These are phyloP conservation scores for Equus quagga DNA, from an alignment of 2,113 vertebrate genomes.

Conservation along the genomic window DNA sequence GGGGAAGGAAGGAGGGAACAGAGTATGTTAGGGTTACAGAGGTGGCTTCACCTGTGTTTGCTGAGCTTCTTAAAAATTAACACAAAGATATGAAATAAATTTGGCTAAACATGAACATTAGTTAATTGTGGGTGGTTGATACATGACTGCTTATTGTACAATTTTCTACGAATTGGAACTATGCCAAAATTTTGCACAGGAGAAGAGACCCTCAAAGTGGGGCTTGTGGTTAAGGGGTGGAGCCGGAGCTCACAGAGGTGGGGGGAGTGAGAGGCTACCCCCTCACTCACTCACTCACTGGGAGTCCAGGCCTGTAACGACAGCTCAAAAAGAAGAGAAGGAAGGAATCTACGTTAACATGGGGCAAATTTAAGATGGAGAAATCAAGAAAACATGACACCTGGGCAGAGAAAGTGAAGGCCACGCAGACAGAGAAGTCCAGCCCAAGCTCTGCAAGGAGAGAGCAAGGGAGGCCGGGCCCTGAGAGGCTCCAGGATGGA, in stretches of 20 bases:
- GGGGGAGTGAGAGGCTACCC: no score
- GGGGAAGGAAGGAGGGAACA: rapidly evolving
- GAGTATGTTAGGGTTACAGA: rapidly evolving
- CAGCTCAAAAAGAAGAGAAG: neutral
- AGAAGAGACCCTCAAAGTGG: neutral
- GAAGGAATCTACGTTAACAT: neutral
- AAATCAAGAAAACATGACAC: neutral
- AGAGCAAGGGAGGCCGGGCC: neutral
- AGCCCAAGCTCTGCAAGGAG: neutral
- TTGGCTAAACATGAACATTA: neutral
- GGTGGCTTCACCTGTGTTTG: neutral
- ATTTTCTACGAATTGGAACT: neutral
- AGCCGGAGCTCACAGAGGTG: rapidly evolving
- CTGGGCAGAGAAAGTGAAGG: neutral
- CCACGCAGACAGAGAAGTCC: neutral
- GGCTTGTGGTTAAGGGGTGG: neutral
- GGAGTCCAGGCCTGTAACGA: neutral
- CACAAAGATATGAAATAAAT: neutral
- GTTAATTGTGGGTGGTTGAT: neutral
- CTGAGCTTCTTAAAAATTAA: neutral
- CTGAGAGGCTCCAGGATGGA: no score
- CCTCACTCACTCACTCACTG: rapidly evolving
- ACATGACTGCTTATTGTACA: neutral
- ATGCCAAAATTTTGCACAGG: no score
- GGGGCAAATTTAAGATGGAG: neutral